phyloP scores from a whole-genome alignment of 2,113 vertebrate species.

The Dolichallabes microphthalmus region DNA sequence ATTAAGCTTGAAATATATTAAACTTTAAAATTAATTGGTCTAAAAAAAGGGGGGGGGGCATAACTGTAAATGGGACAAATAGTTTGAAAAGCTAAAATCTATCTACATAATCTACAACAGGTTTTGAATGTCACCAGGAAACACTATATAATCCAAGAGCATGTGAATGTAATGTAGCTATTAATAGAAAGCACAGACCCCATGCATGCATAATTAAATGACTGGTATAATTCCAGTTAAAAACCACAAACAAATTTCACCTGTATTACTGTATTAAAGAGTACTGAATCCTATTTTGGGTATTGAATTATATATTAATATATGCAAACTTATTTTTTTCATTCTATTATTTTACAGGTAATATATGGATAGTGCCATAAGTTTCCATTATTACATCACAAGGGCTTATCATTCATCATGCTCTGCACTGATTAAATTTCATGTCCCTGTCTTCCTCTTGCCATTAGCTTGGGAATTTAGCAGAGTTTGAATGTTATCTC shows the following conservation, averaged over 20 bases:
- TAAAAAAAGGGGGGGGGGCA: neutral
- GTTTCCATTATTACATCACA: constrained; percentile 44
- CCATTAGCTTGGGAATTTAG: constrained; percentile 59
- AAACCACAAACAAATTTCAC: neutral
- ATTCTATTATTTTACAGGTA: neutral
- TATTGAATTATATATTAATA: neutral
- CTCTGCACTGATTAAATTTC: constrained; percentile 63
- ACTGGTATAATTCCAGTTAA: neutral
- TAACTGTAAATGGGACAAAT: neutral
- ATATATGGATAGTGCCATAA: constrained; percentile 39
- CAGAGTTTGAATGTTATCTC: constrained; percentile 60
- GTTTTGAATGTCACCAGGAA: neutral
- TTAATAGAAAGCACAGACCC: constrained; percentile 55
- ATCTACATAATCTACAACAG: neutral
- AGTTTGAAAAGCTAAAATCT: neutral
- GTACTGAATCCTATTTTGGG: neutral
- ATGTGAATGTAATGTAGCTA: constrained; percentile 55
- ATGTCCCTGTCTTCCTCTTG: constrained; percentile 51
- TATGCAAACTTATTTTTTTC: neutral
- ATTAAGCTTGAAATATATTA: neutral
- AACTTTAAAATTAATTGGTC: neutral
- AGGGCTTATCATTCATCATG: constrained; percentile 54
- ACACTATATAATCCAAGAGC: neutral
- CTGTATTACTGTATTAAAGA: neutral
- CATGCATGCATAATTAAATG: neutral